These are phyloP conservation scores for Eupithecia vulgata DNA, from an alignment of 2,888 invertebrate genomes.

Conservation along the genomic window DNA sequence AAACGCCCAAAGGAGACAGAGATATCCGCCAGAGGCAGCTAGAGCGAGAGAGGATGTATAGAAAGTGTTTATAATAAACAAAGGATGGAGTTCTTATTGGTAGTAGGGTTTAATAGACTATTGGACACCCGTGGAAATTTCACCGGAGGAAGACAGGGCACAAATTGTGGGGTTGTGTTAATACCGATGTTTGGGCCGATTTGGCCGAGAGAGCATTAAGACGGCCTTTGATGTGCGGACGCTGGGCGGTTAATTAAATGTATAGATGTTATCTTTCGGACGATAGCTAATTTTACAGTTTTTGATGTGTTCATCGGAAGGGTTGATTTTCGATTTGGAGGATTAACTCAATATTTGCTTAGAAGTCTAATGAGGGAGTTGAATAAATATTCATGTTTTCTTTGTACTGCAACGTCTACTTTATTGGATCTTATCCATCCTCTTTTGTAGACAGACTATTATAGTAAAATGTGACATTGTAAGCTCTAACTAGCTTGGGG, in stretches of 20 bases:
- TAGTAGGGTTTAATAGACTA: slow-evolving; percentile 62
- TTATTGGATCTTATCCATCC: neutral
- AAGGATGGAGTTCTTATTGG: slow-evolving; percentile 82
- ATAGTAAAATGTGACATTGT: no score
- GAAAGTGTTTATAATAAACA: slow-evolving; percentile 84
- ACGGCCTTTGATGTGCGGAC: slow-evolving; percentile 73
- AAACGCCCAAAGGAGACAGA: slow-evolving; percentile 62
- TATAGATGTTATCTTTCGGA: slow-evolving; percentile 62
- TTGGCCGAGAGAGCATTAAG: slow-evolving; percentile 79
- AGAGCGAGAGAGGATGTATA: slow-evolving; percentile 54
- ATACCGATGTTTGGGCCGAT: slow-evolving; percentile 75
- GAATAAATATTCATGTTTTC: neutral
- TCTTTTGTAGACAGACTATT: no score
- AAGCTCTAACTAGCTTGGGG: no score
- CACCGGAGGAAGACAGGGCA: slow-evolving; percentile 63
- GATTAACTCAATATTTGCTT: slow-evolving; percentile 23
- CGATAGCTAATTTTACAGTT: slow-evolving; percentile 56
- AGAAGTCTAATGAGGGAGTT: slow-evolving; percentile 5
- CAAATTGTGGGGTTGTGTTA: slow-evolving; percentile 59
- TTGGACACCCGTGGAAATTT: slow-evolving; percentile 70
- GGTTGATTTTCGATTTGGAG: slow-evolving; percentile 24
- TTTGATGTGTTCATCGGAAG: slow-evolving; percentile 50
- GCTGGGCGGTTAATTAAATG: slow-evolving; percentile 70
- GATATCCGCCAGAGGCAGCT: slow-evolving; percentile 47
- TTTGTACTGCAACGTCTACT: neutral